Conservation (phyloP, 2,797 vertebrate genomes). For the Fundulus diaphanus region DNA sequence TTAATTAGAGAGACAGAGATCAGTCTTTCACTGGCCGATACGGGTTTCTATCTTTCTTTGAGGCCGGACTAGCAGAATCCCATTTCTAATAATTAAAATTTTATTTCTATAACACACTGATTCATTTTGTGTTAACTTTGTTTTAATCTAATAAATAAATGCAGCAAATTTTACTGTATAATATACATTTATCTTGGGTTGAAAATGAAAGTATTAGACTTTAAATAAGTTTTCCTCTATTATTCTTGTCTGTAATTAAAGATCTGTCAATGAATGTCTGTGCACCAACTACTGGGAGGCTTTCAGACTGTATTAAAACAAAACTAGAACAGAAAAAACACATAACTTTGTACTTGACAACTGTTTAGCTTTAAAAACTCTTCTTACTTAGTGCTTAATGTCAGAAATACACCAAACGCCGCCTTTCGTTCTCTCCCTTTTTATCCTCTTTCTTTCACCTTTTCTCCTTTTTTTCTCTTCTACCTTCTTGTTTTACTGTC, state of each 20-base stretch:
- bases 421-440: too few species aligned
- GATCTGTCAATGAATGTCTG: not conserved
- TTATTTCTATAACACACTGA: not conserved
- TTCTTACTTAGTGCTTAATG: not conserved
- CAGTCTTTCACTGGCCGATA: too few species aligned
- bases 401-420: not conserved
- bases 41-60: not conserved
- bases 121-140: too few species aligned
- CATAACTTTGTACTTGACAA: not conserved
- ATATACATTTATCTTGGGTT: too few species aligned
- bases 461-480: too few species aligned
- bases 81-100: not conserved
- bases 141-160: too few species aligned
- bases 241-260: not conserved
- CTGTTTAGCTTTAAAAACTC: not conserved
- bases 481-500: too few species aligned
- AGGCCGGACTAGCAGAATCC: not conserved
- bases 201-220: too few species aligned
- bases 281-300: not conserved
- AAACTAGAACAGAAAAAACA: not conserved
- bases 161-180: too few species aligned
- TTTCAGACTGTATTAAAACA: not conserved
- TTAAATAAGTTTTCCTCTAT: not conserved
- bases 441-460: too few species aligned
- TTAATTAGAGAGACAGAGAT: too few species aligned